Conservation (phyloP, 2,797 vertebrate genomes). For the Acanthurus tractus region DNA sequence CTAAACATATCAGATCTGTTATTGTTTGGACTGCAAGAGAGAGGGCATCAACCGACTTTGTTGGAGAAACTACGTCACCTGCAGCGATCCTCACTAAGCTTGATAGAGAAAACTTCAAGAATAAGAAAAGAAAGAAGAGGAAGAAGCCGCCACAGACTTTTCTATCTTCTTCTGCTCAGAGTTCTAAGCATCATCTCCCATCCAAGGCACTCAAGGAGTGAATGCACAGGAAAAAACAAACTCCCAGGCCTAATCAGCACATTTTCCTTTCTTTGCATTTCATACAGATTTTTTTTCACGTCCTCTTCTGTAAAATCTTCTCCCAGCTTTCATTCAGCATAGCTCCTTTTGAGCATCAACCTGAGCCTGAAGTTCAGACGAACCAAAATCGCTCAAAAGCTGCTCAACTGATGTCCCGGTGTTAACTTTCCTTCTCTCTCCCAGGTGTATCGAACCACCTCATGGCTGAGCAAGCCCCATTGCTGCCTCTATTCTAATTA, state of each 20-base stretch:
- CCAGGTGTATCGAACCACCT: slow-evolving; percentile 59
- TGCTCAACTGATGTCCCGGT: slow-evolving; percentile 26
- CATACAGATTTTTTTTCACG: neutral
- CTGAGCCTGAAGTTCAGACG: slow-evolving; percentile 4
- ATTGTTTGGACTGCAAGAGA: slow-evolving; percentile 16
- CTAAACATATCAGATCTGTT: slow-evolving; percentile 30
- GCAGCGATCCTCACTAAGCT: slow-evolving; percentile 5
- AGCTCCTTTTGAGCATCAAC: slow-evolving; percentile 7
- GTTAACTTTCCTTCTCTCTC: slow-evolving; percentile 65
- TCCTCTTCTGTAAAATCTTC: slow-evolving; percentile 11
- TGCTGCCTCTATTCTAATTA: slow-evolving; percentile 44
- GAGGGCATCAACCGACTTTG: neutral
- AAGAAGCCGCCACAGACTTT: slow-evolving; percentile 16
- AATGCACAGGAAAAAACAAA: slow-evolving; percentile 6
- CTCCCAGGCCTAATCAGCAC: slow-evolving; percentile 10
- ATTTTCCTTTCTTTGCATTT: neutral
- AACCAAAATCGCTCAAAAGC: slow-evolving; percentile 9
- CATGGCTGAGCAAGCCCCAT: slow-evolving; percentile 44
- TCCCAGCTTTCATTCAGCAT: neutral
- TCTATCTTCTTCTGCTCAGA: neutral
- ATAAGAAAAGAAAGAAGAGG: slow-evolving; percentile 15
- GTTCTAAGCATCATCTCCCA: slow-evolving; percentile 1
- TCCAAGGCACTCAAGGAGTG: neutral
- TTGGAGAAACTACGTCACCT: slow-evolving; percentile 16
- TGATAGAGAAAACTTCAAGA: slow-evolving; percentile 6